phyloP scores from a whole-genome alignment of 2,113 vertebrate genomes.

The Garra rufa region DNA sequence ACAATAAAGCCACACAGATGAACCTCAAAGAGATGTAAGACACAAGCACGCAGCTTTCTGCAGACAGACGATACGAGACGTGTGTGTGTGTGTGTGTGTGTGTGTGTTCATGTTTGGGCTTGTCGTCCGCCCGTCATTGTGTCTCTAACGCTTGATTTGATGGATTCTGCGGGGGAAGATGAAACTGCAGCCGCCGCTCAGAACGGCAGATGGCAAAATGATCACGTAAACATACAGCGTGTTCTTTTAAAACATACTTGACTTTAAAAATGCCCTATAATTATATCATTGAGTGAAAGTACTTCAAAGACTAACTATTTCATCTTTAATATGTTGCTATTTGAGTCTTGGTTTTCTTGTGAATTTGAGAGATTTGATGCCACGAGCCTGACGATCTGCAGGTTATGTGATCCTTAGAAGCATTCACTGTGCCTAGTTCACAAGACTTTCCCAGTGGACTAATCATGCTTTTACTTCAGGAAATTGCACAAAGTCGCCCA shows the following conservation, averaged over 20 bases:
- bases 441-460: not conserved
- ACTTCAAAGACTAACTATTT: not conserved
- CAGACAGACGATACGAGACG: not conserved
- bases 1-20: not conserved
- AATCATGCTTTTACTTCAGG: slow-evolving; percentile 3
- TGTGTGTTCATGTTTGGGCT: slow-evolving; percentile 29
- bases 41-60: not conserved
- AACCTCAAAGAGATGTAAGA: not conserved
- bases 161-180: not conserved
- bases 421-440: not conserved
- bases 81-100: slow-evolving; percentile 31
- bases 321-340: not conserved
- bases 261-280: slow-evolving; percentile 1
- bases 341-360: not conserved
- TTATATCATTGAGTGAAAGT: not conserved
- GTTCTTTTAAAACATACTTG: slow-evolving; percentile 42
- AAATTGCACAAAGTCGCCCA: not conserved
- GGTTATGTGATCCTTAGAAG: not conserved
- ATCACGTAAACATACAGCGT: not conserved
- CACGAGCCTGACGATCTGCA: not conserved
- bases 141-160: slow-evolving; percentile 12
- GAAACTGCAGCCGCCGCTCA: slow-evolving; percentile 28
- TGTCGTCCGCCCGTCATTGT: slow-evolving; percentile 40
- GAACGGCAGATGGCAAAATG: slow-evolving; percentile 61
- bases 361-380: not conserved